phyloP scores from a whole-genome alignment of 2,113 vertebrate genomes.

The Danionella cerebrum region DNA sequence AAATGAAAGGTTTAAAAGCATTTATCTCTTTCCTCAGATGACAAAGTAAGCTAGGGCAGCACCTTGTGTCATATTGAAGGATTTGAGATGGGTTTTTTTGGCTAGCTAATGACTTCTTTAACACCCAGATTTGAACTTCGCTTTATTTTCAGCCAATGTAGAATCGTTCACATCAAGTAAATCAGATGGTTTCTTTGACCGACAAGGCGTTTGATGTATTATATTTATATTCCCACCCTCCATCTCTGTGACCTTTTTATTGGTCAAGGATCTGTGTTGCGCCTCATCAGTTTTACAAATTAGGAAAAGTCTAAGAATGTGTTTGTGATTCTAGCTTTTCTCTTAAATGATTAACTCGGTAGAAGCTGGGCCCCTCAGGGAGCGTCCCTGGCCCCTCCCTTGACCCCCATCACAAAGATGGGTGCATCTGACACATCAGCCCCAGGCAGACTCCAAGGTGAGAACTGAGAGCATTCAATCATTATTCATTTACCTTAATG shows the following conservation, averaged over 20 bases:
- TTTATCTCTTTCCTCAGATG: too few relatives aligned
- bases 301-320: constrained; percentile 11
- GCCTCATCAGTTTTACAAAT: constrained; percentile 47
- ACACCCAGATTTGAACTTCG: too few relatives aligned
- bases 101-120: too few relatives aligned
- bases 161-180: too few relatives aligned
- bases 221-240: neutral
- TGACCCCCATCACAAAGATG: constrained; percentile 53
- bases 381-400: constrained; percentile 54
- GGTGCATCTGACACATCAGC: constrained; percentile 55
- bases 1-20: too few relatives aligned
- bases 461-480: constrained; percentile 1
- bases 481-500: neutral
- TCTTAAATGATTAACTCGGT: constrained; percentile 46
- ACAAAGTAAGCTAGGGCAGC: too few relatives aligned
- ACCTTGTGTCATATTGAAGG: too few relatives aligned
- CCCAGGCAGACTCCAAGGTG: constrained; percentile 20
- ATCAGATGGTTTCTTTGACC: neutral
- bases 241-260: constrained; percentile 44
- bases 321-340: constrained; percentile 1
- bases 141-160: too few relatives aligned
- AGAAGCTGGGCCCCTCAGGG: constrained; percentile 40
- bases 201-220: neutral
- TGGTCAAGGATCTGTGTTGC: constrained; percentile 43
- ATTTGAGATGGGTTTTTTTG: too few relatives aligned